A percentile compares a stretch with the other conserved stretches of the same genome.
phyloP scores from a whole-genome alignment of 2,888 invertebrate species.

The Rugalucina vietnamica region DNA sequence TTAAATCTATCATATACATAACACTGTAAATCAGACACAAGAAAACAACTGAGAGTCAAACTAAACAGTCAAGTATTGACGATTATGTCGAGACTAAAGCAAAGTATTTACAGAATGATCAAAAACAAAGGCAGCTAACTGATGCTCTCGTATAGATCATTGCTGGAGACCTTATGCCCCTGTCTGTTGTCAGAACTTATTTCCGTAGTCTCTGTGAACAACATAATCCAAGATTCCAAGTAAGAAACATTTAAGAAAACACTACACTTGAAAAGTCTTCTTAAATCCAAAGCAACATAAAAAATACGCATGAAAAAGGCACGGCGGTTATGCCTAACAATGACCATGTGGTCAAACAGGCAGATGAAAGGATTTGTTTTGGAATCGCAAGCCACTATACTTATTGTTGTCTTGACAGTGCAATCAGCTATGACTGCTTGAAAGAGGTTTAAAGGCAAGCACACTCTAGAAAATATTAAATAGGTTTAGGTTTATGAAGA shows the following conservation, averaged over 20 bases:
- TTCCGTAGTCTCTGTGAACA: constrained; percentile 31
- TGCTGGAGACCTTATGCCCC: constrained; percentile 44
- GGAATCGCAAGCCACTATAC: constrained; percentile 49
- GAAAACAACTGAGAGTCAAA: too few relatives aligned
- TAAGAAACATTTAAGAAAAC: constrained; percentile 14
- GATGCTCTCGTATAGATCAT: constrained; percentile 41
- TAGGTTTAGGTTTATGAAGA: constrained; percentile 55
- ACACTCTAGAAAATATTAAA: constrained; percentile 44
- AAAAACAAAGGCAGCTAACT: constrained; percentile 24
- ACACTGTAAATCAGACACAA: background rate
- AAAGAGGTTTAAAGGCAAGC: constrained; percentile 35
- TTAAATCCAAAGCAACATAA: constrained; percentile 6
- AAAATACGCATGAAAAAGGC: constrained; percentile 31
- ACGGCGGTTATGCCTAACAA: constrained; percentile 45
- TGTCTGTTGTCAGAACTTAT: constrained; percentile 36
- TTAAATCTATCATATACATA: too few relatives aligned
- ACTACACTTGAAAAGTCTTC: constrained; percentile 23
- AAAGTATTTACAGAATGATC: constrained; percentile 31
- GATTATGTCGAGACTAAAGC: background rate
- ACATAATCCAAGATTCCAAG: constrained; percentile 8
- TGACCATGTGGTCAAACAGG: constrained; percentile 50
- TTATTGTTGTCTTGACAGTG: constrained; percentile 33
- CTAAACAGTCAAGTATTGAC: background rate
- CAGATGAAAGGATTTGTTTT: constrained; percentile 47
- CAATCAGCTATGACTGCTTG: constrained; percentile 42